Base-by-base conservation (phyloP, 2,888 invertebrate genomes). In the Aphelenchoides bicaudatus region DNA sequence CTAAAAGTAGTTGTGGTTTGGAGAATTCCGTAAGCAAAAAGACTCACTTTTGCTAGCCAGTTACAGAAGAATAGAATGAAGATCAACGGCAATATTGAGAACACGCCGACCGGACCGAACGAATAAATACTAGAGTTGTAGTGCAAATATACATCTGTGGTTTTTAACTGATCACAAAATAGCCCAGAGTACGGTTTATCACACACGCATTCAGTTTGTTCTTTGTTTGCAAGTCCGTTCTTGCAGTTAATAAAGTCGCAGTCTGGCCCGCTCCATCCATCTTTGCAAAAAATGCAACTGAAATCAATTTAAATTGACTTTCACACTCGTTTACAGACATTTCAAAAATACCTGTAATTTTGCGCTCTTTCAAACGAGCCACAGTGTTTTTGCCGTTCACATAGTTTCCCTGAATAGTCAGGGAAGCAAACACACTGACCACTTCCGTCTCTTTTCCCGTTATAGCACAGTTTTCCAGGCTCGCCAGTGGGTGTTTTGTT, bases 161-260 rank as follows among this genome's bases (percentile, higher is more conserved):
- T 66, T 31, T 48, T 43, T 21, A 67, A 55, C 27, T 46, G 43
- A 13, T 50, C 52, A 39, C 66, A 66, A 43, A 62, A 56, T 19
- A 25, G 19, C 4, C 66, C 66, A 2, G 66, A 60, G 39, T 39
- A 67, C 1, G 66, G 66, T n/a, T 39, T 50, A 1, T 43, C 23
- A 27, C 66, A 66, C 10, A 48, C 37, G 51, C 66, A 66, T 8
- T 38, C 2, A 10, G 46, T 31, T 13, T 43, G 47, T n/a, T 19
- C 51, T 16, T 19, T 19, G 30, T 39, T 19, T 19, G 19, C 2
- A 5, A 27, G 30, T 30, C 50, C 51, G 23, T 21, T 21, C 6
- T 47, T 53, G 46, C 66, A 66, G 34, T 50, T 43, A 38, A 66
- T 67, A 28, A 46, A 21, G 25, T 67, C 59, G 31, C 66, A 66